A percentile compares a stretch with the other conserved stretches of the same genome.
phyloP scores from a whole-genome alignment of 2,797 vertebrate genomes.

The Pseudotriccus pelzelni region DNA sequence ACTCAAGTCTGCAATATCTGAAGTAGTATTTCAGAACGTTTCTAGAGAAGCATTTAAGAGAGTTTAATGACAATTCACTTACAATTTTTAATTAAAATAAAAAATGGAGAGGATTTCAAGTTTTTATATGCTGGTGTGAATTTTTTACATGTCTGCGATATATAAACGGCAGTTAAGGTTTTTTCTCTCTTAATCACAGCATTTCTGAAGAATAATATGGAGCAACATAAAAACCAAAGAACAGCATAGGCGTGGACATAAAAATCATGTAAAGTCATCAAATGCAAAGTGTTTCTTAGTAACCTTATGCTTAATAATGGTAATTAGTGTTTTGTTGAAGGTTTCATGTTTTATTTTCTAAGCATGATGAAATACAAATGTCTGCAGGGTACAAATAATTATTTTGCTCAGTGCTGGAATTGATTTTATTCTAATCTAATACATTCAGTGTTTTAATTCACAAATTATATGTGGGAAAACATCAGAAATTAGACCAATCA shows the following conservation, averaged over 20 bases:
- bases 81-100: background rate
- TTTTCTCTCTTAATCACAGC: background rate
- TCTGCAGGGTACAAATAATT: background rate
- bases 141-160: background rate
- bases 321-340: background rate
- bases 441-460: background rate
- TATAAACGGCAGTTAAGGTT: background rate
- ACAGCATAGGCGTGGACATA: background rate
- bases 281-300: background rate
- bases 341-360: background rate
- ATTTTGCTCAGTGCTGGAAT: background rate
- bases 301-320: background rate
- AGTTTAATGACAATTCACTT: background rate
- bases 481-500: background rate
- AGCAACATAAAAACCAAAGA: background rate
- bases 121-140: background rate
- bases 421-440: slow-evolving; percentile 21
- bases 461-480: background rate
- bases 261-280: background rate
- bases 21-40: background rate
- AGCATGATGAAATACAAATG: background rate
- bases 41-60: background rate
- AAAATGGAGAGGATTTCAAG: background rate
- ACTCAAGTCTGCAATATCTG: background rate
- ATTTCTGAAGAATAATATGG: background rate